A percentile compares a stretch with the other conserved stretches of the same genome.
These are phyloP conservation scores for Cryptosula pallasiana DNA, from an alignment of 2,888 invertebrate species.

Conservation along the genomic window DNA sequence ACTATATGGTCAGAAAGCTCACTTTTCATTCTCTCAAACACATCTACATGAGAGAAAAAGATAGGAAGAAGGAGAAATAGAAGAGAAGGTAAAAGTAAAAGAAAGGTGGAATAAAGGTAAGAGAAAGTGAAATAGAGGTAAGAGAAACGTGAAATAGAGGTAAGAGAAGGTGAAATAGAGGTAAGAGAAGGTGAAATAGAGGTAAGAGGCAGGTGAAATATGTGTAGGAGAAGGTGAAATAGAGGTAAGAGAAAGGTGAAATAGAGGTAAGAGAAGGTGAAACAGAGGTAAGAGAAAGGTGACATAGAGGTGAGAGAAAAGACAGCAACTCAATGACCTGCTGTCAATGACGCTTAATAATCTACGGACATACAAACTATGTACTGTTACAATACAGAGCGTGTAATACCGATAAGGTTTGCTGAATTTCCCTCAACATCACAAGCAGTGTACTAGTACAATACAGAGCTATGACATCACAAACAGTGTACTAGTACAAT, in stretches of 20 bases:
- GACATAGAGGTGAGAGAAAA: too few species aligned
- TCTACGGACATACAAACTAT: too few species aligned
- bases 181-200: constrained; percentile 21
- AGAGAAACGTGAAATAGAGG: too few species aligned
- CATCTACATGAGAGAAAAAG: constrained; percentile 40
- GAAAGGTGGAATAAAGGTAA: background rate
- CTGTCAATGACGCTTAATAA: too few species aligned
- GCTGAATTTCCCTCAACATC: too few species aligned
- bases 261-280: background rate
- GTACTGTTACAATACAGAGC: too few species aligned
- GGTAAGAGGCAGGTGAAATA: background rate
- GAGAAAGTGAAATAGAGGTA: background rate
- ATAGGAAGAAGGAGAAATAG: background rate
- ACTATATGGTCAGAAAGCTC: constrained; percentile 53
- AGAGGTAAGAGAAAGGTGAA: background rate
- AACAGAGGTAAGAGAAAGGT: background rate
- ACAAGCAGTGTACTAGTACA: too few species aligned
- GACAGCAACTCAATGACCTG: too few species aligned
- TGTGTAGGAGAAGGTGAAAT: background rate
- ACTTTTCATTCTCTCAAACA: constrained; percentile 59
- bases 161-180: too few species aligned
- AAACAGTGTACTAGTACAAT: too few species aligned
- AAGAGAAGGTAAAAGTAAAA: background rate
- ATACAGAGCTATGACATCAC: too few species aligned
- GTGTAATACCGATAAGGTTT: too few species aligned